Percentiles rank a stretch among this genome's conserved stretches.
Conservation (phyloP, 2,888 invertebrate species). For the Oscheius sp. region DNA sequence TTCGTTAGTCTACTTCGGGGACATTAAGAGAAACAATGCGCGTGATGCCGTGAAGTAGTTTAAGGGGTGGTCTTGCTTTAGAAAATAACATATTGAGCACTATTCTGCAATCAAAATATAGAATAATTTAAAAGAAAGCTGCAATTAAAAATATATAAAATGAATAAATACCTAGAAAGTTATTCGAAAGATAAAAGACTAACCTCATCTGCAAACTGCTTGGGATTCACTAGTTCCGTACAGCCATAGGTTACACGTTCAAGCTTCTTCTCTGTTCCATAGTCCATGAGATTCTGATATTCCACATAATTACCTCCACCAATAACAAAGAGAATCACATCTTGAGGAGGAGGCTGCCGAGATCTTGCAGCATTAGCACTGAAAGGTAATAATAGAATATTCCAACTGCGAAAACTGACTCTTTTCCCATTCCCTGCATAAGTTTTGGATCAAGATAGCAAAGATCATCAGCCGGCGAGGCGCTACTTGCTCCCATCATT, state of each 20-base stretch:
- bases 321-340: conserved; percentile 74
- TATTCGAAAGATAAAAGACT: neutral
- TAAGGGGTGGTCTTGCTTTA: too few species aligned
- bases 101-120: too few species aligned
- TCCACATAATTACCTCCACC: conserved; percentile 91
- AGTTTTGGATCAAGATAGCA: conserved; percentile 95
- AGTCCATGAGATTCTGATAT: conserved; percentile 85
- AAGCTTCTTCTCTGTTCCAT: conserved; percentile 74
- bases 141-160: neutral
- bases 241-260: conserved; percentile 89
- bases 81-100: too few species aligned
- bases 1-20: neutral
- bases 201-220: conserved; percentile 88
- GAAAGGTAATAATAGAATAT: neutral
- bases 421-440: conserved; percentile 75
- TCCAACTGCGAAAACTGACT: conserved; percentile 44
- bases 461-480: conserved; percentile 84
- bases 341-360: conserved; percentile 61
- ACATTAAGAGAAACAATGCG: too few species aligned
- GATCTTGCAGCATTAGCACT: conserved; percentile 30
- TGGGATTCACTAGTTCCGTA: conserved; percentile 90
- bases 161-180: neutral
- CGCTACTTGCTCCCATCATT: conserved; percentile 86
- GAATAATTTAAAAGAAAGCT: too few species aligned
- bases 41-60: too few species aligned